These are phyloP conservation scores for Drosophila arawakana DNA, from an alignment of 1,140 invertebrate genomes.

Conservation along the genomic window DNA sequence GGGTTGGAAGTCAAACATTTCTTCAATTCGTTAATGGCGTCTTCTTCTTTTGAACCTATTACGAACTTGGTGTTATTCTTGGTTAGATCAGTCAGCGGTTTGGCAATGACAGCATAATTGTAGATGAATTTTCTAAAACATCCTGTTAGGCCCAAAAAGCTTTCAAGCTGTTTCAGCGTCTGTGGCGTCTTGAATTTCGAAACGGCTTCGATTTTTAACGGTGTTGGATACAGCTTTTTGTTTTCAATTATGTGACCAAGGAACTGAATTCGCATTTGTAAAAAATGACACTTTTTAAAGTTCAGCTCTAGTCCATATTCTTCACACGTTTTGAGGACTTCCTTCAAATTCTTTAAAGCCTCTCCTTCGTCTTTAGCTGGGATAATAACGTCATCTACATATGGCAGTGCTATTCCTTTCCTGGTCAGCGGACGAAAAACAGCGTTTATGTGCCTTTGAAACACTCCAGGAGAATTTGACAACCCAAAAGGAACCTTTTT, in stretches of 20 bases:
- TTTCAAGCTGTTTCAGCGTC: constrained; percentile 13
- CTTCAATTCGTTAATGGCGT: no score
- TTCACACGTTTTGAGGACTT: constrained; percentile 14
- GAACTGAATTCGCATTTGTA: neutral
- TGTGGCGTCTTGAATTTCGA: constrained; percentile 10
- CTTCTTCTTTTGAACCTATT: neutral
- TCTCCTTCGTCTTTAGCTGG: constrained; percentile 6
- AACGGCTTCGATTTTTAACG: neutral
- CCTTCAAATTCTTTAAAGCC: constrained; percentile 9
- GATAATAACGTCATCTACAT: constrained; percentile 20
- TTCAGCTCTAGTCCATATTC: constrained; percentile 12
- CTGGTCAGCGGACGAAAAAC: no score
- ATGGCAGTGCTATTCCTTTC: constrained; percentile 16
- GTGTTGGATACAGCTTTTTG: no score
- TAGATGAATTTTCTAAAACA: constrained; percentile 23
- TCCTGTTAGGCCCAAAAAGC: constrained; percentile 1
- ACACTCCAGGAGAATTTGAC: constrained; percentile 16
- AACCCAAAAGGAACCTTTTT: neutral
- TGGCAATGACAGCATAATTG: constrained; percentile 4
- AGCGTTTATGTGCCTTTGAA: no score
- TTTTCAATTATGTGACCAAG: constrained; percentile 1
- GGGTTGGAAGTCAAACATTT: constrained; percentile 4
- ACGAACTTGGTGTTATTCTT: constrained; percentile 45
- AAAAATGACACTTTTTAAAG: neutral
- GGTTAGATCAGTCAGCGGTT: constrained; percentile 5